Conservation (phyloP, 2,888 invertebrate genomes). For the Caenorhabditis sulstoni region DNA sequence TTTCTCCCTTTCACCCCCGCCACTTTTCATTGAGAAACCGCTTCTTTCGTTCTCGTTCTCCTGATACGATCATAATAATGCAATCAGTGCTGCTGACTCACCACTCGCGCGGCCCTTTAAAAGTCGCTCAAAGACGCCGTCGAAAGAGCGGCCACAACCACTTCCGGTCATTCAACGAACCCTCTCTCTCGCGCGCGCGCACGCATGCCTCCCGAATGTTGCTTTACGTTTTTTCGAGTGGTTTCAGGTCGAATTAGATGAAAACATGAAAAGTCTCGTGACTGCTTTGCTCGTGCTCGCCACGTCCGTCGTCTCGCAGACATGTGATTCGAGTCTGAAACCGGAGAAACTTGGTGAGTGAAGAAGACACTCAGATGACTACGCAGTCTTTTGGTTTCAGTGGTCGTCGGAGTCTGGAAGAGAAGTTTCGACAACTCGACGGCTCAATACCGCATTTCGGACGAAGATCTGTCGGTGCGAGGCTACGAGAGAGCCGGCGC, state of each 20-base stretch:
- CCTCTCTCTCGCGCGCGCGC: background rate
- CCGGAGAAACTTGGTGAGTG: slow-evolving; percentile 53
- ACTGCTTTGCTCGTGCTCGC: background rate
- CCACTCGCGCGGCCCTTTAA: background rate
- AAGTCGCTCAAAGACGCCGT: background rate
- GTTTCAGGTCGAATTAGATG: slow-evolving; percentile 20
- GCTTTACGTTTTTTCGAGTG: slow-evolving; percentile 36
- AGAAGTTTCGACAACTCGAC: slow-evolving; percentile 53
- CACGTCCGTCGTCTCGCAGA: background rate
- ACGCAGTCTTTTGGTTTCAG: slow-evolving; percentile 22
- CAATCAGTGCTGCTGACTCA: slow-evolving; percentile 8
- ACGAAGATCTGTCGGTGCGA: slow-evolving; percentile 66
- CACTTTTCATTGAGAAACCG: slow-evolving; percentile 11
- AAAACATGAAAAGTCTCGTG: slow-evolving; percentile 28
- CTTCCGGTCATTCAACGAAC: slow-evolving; percentile 50
- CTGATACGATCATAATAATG: slow-evolving; percentile 10
- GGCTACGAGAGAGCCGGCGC: slow-evolving; percentile 56
- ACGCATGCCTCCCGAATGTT: slow-evolving; percentile 18
- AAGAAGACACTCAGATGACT: background rate
- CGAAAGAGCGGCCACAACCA: slow-evolving; percentile 26
- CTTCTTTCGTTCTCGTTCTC: background rate
- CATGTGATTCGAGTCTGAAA: slow-evolving; percentile 41
- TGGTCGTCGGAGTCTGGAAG: slow-evolving; percentile 55
- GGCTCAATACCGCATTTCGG: slow-evolving; percentile 63
- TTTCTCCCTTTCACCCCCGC: slow-evolving; percentile 1